Evolutionary conservation across 2,113 vertebrate genomes (phyloP), one percentile per base, ranked within the genome.

Genomic region (Centropus unirufus): DNA sequence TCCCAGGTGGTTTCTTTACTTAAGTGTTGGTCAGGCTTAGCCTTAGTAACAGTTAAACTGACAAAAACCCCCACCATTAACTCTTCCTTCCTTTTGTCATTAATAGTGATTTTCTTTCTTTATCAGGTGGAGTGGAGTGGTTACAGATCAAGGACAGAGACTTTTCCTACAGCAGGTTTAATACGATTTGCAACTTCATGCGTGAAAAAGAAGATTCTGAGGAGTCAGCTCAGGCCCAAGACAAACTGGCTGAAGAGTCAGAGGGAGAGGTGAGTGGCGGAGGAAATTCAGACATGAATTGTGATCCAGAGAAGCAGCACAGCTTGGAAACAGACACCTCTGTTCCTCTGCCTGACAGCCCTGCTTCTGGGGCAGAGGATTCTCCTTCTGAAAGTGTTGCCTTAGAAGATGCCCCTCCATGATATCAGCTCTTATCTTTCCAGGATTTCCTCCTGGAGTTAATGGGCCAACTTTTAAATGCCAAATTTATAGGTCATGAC

Each of bases 141-240:
- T 96, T 98, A 39, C 98, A 98, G 66, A 97, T 98, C 87, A 98
- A 97, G 89, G 98, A 98, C 42, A 98, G 96, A 74, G 97, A 98
- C 52, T 98, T 97, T 83, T 97, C 96, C 61, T 95, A 97, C 55
- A 97, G 98, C 63, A 97, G 98, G 95, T 97, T 95, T 20, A 97
- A 98, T 44, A 96, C 94, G 67, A 97, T 98, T 27, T 98, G 97
- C 96, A 98, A 91, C 72, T 98, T 98, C 84, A 89, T 97, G 12
- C 97, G 97, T 86, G 97, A 98, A 95, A 97, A 98, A 79, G 98
- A 98, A 72, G 97, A 97, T 62, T 97, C 96, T 32, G 97, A 98
- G 18, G 97, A 96, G 39, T 91, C 75, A 27, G 90, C 72, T 89
- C 80, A 96, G 32, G 94, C 96, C 39, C 81, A 97, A 34, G 97